These are phyloP conservation scores for Cichlasoma orientale DNA, from an alignment of 2,797 vertebrate species.

Conservation along the genomic window DNA sequence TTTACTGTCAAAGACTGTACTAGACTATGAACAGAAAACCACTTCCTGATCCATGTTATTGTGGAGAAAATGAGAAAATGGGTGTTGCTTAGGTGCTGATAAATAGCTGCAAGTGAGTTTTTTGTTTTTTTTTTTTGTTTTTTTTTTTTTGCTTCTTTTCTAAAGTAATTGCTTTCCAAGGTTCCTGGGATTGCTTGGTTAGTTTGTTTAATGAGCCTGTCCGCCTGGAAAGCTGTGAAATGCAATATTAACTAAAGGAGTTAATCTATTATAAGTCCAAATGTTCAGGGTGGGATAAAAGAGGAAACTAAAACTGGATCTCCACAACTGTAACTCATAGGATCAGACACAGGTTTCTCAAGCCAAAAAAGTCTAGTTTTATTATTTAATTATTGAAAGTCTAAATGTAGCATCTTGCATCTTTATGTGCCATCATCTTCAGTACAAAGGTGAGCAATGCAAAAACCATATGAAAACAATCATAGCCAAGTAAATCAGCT, in stretches of 20 bases:
- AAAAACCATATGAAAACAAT: too few relatives aligned
- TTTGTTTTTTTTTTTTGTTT: too few relatives aligned
- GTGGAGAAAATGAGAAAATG: not conserved
- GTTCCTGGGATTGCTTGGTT: not conserved
- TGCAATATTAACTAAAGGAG: too few relatives aligned
- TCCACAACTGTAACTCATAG: not conserved
- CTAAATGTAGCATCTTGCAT: not conserved
- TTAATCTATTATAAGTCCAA: not conserved
- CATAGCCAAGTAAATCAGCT: too few relatives aligned
- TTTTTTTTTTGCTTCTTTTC: not conserved
- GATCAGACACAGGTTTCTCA: too few relatives aligned
- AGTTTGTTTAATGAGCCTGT: not conserved
- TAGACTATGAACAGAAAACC: not conserved
- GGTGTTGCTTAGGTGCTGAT: not conserved
- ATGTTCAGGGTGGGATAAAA: not conserved
- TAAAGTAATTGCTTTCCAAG: not conserved
- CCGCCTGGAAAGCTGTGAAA: not conserved
- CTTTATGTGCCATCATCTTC: not conserved
- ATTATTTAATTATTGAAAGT: not conserved
- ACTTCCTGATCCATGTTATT: not conserved
- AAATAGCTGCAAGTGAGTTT: not conserved
- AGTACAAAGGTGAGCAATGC: not conserved
- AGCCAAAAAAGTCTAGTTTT: too few relatives aligned
- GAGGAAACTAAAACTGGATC: not conserved
- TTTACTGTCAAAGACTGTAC: not conserved